Conservation (phyloP, 2,113 vertebrate genomes). For the Micronisus gabar region DNA sequence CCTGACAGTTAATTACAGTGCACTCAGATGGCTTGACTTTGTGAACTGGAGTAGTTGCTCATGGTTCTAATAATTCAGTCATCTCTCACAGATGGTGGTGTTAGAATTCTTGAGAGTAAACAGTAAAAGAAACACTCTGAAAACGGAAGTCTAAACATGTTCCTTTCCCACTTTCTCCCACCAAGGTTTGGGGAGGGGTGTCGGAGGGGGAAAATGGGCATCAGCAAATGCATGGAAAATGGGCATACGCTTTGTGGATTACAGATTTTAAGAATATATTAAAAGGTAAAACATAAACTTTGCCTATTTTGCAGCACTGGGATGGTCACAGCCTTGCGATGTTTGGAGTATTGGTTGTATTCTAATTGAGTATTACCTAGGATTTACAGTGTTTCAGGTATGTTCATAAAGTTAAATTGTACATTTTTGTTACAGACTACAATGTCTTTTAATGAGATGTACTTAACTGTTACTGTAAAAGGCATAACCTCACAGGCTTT, state of each 20-base stretch:
- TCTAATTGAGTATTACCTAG: constrained; percentile 93
- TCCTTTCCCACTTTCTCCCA: background rate
- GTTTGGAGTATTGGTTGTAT: constrained; percentile 97
- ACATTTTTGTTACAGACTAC: background rate
- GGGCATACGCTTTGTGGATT: background rate
- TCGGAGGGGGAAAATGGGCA: too few species aligned
- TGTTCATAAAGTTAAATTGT: background rate
- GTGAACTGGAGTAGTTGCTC: background rate
- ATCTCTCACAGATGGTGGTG: background rate
- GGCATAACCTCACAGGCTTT: background rate
- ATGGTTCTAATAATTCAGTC: background rate
- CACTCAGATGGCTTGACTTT: background rate
- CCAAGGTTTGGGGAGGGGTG: accelerated
- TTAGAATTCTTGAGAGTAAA: background rate
- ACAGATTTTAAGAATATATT: background rate
- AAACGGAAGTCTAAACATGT: background rate
- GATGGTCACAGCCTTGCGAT: constrained; percentile 94
- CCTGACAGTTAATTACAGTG: background rate
- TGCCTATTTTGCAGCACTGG: constrained; percentile 78
- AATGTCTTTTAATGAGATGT: background rate
- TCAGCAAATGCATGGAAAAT: too few species aligned
- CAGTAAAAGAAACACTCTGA: background rate
- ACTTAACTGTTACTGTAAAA: background rate
- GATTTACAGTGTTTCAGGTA: constrained; percentile 94
- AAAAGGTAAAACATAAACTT: background rate